These are phyloP conservation scores for sheep (Ovis aries) DNA, from an alignment of 2,113 vertebrate species.

Conservation along the genomic window DNA sequence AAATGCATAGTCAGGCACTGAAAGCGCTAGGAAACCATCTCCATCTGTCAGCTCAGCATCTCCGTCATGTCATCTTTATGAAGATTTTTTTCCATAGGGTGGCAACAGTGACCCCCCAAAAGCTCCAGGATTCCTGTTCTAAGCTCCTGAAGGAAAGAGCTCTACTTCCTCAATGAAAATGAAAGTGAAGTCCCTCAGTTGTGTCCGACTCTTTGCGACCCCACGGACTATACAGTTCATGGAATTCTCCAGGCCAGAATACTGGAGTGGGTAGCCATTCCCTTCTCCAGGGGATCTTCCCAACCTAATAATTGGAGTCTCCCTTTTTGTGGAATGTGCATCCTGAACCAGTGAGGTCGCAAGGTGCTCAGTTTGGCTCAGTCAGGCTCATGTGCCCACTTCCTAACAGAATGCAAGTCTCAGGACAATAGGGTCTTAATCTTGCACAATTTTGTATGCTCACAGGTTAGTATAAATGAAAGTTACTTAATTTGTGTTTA, in stretches of 20 bases:
- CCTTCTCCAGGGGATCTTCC: neutral
- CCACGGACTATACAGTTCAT: rapidly evolving
- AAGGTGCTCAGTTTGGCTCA: neutral
- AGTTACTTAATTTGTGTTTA: neutral
- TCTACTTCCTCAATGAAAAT: neutral
- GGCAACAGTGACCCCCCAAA: neutral
- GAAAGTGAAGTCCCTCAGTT: no score
- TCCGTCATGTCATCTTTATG: neutral
- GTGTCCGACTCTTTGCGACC: no score
- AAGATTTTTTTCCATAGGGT: neutral
- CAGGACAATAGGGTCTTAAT: neutral
- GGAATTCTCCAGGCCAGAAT: neutral
- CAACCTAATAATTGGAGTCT: neutral
- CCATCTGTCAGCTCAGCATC: neutral
- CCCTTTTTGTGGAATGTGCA: neutral
- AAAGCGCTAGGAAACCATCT: neutral
- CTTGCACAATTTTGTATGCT: neutral
- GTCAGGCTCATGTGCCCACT: neutral
- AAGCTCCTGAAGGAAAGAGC: neutral
- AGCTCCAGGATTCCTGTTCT: neutral
- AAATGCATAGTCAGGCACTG: neutral
- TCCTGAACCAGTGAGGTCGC: rapidly evolving
- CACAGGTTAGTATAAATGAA: neutral
- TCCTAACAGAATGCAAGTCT: neutral
- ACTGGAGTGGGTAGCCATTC: neutral